A percentile compares a stretch with the other conserved stretches of the same genome.
Evolutionary conservation across 1,140 invertebrate species (phyloP).

Genomic region (Hylyphantes graminicola): DNA sequence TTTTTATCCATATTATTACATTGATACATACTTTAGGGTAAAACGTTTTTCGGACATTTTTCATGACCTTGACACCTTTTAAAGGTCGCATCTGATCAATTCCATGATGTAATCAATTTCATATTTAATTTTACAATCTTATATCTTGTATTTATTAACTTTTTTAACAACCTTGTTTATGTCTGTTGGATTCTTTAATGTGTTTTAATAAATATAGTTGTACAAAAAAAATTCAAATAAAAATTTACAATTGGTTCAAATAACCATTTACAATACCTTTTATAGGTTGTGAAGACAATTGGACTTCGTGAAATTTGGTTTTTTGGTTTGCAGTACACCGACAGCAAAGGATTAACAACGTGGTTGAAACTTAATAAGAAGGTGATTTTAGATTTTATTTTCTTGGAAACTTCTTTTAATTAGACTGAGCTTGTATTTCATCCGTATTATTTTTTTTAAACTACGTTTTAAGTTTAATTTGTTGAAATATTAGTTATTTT

Average conservation of each 20-base stretch:
- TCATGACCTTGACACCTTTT: too few species aligned
- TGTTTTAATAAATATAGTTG: slow-evolving; percentile 29
- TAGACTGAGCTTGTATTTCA: too few species aligned
- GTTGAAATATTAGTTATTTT: not conserved
- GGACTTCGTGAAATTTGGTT: slow-evolving; percentile 99
- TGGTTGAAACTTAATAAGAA: slow-evolving; percentile 99
- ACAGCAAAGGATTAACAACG: slow-evolving; percentile 96
- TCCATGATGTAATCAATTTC: not conserved
- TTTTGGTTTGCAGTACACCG: slow-evolving; percentile 98
- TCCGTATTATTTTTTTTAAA: too few species aligned
- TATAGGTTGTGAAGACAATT: slow-evolving; percentile 95
- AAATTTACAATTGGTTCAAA: too few species aligned
- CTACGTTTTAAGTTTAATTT: too few species aligned
- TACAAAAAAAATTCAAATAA: not conserved
- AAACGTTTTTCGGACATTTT: too few species aligned
- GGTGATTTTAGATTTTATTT: slow-evolving; percentile 75
- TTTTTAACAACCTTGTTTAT: not conserved
- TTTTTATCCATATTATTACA: too few species aligned
- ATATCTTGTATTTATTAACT: not conserved
- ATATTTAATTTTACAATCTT: not conserved
- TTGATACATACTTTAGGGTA: too few species aligned
- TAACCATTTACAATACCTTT: slow-evolving; percentile 21
- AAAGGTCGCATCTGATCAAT: too few species aligned
- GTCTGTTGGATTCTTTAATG: not conserved
- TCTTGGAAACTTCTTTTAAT: too few species aligned